Evolutionary conservation across 2,797 vertebrate species (phyloP).

Genomic region (Spheniscus humboldti): DNA sequence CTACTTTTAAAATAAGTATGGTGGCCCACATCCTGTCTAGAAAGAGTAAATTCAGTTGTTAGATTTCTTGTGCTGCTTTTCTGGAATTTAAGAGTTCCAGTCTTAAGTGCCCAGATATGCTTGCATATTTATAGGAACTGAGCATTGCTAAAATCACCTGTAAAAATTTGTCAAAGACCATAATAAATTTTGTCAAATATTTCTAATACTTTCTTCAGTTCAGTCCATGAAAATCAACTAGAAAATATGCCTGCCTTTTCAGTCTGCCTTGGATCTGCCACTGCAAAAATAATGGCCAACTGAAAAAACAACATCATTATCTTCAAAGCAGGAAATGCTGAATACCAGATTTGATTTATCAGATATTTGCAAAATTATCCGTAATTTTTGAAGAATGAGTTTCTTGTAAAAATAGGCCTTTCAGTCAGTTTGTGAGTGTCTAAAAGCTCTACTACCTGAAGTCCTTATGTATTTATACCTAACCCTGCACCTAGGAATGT

Average conservation of each 20-base stretch:
- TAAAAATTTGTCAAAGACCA: not conserved
- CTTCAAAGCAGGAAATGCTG: not conserved
- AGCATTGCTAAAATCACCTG: not conserved
- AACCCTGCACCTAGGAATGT: not conserved
- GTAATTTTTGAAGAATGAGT: not conserved
- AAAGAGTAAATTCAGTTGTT: not conserved
- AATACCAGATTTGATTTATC: not conserved
- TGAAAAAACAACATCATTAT: not conserved
- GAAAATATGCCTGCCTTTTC: not conserved
- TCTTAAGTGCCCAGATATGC: not conserved
- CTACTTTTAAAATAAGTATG: not conserved
- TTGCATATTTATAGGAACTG: not conserved
- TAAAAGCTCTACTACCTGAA: not conserved
- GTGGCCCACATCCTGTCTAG: not conserved
- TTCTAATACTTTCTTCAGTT: not conserved
- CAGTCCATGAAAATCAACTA: not conserved
- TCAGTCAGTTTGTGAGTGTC: not conserved
- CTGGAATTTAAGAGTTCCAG: not conserved
- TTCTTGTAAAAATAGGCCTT: not conserved
- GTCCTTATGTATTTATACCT: not conserved
- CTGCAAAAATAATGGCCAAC: not conserved
- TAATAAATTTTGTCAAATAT: not conserved
- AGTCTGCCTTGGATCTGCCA: not conserved
- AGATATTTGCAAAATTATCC: not conserved
- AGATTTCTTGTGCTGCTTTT: not conserved